phyloP scores from a whole-genome alignment of 2,888 invertebrate species.

The Eudemis profundana region DNA sequence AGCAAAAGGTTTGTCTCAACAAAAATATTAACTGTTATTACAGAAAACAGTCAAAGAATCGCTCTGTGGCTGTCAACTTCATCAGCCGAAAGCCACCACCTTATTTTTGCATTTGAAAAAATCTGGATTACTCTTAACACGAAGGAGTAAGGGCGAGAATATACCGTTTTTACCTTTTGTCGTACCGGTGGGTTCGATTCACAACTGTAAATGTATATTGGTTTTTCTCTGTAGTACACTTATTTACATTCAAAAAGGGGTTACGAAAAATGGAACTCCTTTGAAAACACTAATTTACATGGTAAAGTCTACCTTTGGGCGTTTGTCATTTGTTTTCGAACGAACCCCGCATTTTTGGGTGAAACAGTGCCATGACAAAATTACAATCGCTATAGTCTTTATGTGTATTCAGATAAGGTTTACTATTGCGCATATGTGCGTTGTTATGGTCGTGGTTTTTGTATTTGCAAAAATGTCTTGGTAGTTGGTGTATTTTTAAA shows the following conservation, averaged over 20 bases:
- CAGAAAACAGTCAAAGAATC: slow-evolving; percentile 57
- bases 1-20: slow-evolving; percentile 54
- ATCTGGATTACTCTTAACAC: background rate
- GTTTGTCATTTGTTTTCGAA: slow-evolving; percentile 43
- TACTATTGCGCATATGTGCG: background rate
- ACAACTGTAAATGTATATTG: slow-evolving; percentile 52
- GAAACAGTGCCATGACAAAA: slow-evolving; percentile 8
- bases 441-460: background rate
- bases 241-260: slow-evolving; percentile 69
- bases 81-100: slow-evolving; percentile 28
- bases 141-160: slow-evolving; percentile 6
- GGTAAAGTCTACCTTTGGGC: slow-evolving; percentile 52
- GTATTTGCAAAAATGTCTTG: slow-evolving; percentile 13
- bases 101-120: slow-evolving; percentile 6
- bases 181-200: background rate
- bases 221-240: slow-evolving; percentile 49
- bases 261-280: slow-evolving; percentile 57
- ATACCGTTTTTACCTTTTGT: background rate
- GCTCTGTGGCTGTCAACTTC: slow-evolving; percentile 47
- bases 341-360: slow-evolving; percentile 18
- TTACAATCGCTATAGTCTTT: background rate
- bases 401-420: background rate
- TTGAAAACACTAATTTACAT: slow-evolving; percentile 57
- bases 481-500: slow-evolving; percentile 26
- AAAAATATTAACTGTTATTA: slow-evolving; percentile 60